Conservation (phyloP, 2,113 vertebrate genomes). For the Rhinogobius similis region DNA sequence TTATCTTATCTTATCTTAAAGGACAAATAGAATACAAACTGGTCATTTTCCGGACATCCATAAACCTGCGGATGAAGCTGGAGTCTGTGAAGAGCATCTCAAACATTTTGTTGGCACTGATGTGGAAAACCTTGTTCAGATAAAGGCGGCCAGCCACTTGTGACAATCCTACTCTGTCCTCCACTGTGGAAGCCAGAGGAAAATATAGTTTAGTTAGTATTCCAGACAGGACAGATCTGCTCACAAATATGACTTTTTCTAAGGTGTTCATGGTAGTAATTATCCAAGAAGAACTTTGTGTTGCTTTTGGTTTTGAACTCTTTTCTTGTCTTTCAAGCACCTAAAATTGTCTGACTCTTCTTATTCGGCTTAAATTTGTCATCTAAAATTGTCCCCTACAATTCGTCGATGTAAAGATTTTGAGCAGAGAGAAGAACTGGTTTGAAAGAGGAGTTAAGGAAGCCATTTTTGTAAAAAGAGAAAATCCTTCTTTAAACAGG, state of each 20-base stretch:
- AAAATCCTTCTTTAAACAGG: too few species aligned
- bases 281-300: too few species aligned
- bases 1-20: too few species aligned
- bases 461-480: too few species aligned
- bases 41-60: constrained; percentile 85
- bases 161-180: constrained; percentile 76
- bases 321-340: too few species aligned
- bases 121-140: constrained; percentile 88
- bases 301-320: background rate
- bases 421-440: too few species aligned
- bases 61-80: constrained; percentile 85
- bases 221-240: background rate
- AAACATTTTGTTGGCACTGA: constrained; percentile 94
- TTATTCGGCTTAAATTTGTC: background rate
- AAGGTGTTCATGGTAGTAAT: background rate
- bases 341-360: background rate
- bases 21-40: constrained; percentile 71
- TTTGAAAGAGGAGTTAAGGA: too few species aligned
- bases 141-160: constrained; percentile 85
- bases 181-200: constrained; percentile 58
- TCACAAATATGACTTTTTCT: background rate
- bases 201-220: background rate
- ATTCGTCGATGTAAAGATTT: too few species aligned
- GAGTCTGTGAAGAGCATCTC: constrained; percentile 93
- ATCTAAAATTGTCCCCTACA: too few species aligned